Base-by-base conservation (phyloP, 2,797 vertebrate species). In the Aldrovandia affinis region DNA sequence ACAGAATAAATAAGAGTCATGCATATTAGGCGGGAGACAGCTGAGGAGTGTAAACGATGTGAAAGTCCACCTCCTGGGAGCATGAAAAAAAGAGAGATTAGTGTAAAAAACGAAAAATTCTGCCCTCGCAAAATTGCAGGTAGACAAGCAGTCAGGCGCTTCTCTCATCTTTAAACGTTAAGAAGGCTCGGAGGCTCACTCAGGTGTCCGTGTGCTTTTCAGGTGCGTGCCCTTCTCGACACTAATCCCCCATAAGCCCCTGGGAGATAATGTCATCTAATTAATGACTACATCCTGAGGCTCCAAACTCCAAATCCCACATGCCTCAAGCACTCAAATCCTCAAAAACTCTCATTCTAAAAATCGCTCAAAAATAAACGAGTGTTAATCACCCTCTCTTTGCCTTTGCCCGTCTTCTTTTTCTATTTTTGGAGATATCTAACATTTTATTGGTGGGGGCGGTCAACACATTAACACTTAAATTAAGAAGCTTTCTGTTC, bases 241-340 rank as follows among this genome's bases (percentile, higher is more conserved):
- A 39, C 18, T 70, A 70, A 70, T 70, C 68, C 33, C 68, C 18
- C 15, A 2, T 70, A 70, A 70, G 33, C 68, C 68, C 18, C 39
- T 70, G 39, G n/a, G 33, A 70, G 33, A 33, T 39, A 70, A 70
- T 70, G 68, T 70, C 39, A 70, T 70, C 68, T 39, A 39, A 70
- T 70, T 70, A 70, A 70, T 39, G 4, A 70, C 68, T 70, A 70
- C 33, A 36, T 22, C 36, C 33, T 70, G 68, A 70, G 68, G 33
- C 68, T n/a, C n/a, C n/a, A n/a, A 70, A 70, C 68, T 70, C 33
- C 18, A 39, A 70, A 70, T 4, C 68, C 14, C 30, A 70, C 14
- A 70, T 6, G 33, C 36, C 33, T 18, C 33, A 15, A 70, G 14
- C 33, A 39, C 68, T 70, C 14, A 15, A n/a, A 22, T 70, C 33